Percentiles rank a stretch among this genome's conserved stretches.
Evolutionary conservation across 2,888 invertebrate species (phyloP).

Genomic region (Meiosimyza decipiens): DNA sequence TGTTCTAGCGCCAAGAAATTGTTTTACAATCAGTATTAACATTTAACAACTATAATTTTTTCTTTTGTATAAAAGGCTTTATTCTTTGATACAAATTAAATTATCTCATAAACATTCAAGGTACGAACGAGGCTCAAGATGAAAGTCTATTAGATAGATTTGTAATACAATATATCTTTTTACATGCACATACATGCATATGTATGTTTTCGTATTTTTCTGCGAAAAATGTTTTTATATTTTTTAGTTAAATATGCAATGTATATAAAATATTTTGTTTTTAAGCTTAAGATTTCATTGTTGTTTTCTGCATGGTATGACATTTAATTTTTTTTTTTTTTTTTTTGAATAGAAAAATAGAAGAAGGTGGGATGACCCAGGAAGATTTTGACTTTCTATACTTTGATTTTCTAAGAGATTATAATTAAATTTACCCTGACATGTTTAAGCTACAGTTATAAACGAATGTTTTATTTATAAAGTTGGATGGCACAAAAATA

Average conservation of each 20-base stretch:
- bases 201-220: conserved; percentile 41
- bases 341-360: conserved; percentile 63
- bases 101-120: conserved; percentile 49
- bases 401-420: neutral
- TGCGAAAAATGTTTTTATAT: conserved; percentile 32
- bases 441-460: conserved; percentile 27
- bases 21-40: conserved; percentile 12
- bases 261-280: conserved; percentile 38
- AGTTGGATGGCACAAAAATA: conserved; percentile 28
- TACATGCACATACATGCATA: conserved; percentile 40
- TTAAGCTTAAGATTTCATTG: conserved; percentile 12
- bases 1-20: too few relatives aligned
- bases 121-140: conserved; percentile 63
- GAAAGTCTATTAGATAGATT: conserved; percentile 51
- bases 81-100: conserved; percentile 11
- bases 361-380: conserved; percentile 65
- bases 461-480: conserved; percentile 14
- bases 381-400: conserved; percentile 52
- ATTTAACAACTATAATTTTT: conserved; percentile 39
- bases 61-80: conserved; percentile 41
- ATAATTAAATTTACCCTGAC: conserved; percentile 31
- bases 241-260: conserved; percentile 28
- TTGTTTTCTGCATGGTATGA: neutral
- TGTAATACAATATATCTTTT: conserved; percentile 36
- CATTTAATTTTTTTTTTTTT: conserved; percentile 37